Percentiles rank a stretch among this genome's conserved stretches.
These are phyloP conservation scores for Paratrypauchen microcephalus DNA, from an alignment of 2,797 vertebrate species.

Conservation along the genomic window DNA sequence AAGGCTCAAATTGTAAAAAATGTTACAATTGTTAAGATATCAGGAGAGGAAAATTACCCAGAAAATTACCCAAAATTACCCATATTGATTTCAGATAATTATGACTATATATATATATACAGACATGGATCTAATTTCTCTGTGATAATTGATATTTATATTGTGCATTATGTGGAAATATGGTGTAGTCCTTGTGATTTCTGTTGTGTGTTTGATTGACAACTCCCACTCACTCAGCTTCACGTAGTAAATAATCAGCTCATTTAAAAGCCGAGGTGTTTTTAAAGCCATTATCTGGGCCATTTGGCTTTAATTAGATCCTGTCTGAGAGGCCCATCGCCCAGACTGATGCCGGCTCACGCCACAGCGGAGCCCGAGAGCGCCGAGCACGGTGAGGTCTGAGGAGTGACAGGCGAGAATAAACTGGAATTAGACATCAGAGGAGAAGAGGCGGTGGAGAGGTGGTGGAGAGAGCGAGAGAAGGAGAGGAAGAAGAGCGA, in stretches of 20 bases:
- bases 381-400: conserved; percentile 51
- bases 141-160: too few relatives aligned
- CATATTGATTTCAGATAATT: too few relatives aligned
- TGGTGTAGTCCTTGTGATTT: neutral
- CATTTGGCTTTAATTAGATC: conserved; percentile 87
- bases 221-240: conserved; percentile 46
- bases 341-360: conserved; percentile 49
- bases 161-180: too few relatives aligned
- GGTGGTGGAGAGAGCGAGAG: neutral
- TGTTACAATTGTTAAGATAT: too few relatives aligned
- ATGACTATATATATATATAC: too few relatives aligned
- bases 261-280: conserved; percentile 75
- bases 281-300: conserved; percentile 88
- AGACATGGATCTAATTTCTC: too few relatives aligned
- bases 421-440: conserved; percentile 49
- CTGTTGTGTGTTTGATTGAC: conserved; percentile 28
- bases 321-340: conserved; percentile 61
- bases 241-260: conserved; percentile 71
- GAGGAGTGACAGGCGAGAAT: conserved; percentile 51
- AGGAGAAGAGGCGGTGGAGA: neutral
- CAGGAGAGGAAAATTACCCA: too few relatives aligned
- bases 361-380: conserved; percentile 57
- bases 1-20: too few relatives aligned
- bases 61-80: too few relatives aligned
- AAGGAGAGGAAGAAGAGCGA: too few relatives aligned